Base-by-base conservation (phyloP, 2,113 vertebrate genomes). In the Jacana jacana region DNA sequence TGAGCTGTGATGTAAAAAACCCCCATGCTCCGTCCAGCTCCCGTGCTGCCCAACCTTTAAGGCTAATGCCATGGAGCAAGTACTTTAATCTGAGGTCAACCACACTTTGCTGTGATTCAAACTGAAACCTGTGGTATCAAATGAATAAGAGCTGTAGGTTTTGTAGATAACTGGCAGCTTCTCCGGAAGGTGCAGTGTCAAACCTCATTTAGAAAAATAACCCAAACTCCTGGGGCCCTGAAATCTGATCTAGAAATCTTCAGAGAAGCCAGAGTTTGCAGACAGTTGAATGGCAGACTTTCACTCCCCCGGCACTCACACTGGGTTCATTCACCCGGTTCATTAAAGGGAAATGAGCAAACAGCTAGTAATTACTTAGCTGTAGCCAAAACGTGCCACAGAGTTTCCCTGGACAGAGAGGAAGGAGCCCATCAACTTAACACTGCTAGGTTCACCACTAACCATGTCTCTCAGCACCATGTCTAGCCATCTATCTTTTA, bases 41-140 rank as follows among this genome's bases (percentile, higher is more conserved):
- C 75, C 9, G 1, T 60, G 30, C 51, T 83, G 42, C 52, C 76
- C 66, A 94, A 12, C 31, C 13, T 52, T 86, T 63, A 69, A 42
- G 25, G 75, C 33, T 77, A 81, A 84, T 78, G 75, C 69, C 76
- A 80, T 80, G 91, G 65, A 89, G 48, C 65, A 76, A 81, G 52
- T 66, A 42, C 49, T 94, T 83, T 96, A 88, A 94, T 97, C 90
- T 96, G 96, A 97, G 96, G 95, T 96, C 94, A 96, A 91, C 91
- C 91, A 92, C 92, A 91, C 58, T 77, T 94, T 54, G 44, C 73
- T 86, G 75, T 93, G 94, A 94, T 96, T 97, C 91, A 95, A 31
- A 93, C 18, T 90, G 97, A 97, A 96, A 95, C 94, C 81, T 96
- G 93, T 96, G 92, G 94, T 94, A 94, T 97, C 61, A 17, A 95